Evolutionary conservation across 2,113 vertebrate genomes (phyloP).

Genomic region (Dasyornis broadbenti): DNA sequence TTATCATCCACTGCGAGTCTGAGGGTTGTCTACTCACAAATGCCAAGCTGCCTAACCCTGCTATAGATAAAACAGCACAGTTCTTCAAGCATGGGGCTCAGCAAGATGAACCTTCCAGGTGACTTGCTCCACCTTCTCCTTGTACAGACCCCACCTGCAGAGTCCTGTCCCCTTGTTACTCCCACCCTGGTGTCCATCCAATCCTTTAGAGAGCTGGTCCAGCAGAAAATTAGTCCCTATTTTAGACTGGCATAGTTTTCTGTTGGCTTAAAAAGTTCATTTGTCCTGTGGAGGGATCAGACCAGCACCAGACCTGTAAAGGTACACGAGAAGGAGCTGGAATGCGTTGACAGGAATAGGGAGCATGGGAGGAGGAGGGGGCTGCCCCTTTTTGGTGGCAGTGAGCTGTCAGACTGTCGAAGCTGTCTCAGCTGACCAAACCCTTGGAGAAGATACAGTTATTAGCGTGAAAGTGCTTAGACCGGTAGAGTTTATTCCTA

Average conservation of each 20-base stretch:
- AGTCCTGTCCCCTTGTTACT: not conserved
- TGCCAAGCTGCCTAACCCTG: not conserved
- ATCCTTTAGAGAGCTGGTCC: not conserved
- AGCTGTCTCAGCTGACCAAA: not conserved
- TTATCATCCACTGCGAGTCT: not conserved
- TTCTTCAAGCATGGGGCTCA: rapidly evolving
- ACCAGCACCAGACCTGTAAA: not conserved
- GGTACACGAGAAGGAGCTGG: not conserved
- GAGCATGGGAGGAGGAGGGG: not conserved
- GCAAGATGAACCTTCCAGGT: not conserved
- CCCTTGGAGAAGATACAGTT: slow-evolving; percentile 31
- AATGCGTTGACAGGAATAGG: not conserved
- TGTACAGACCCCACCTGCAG: not conserved
- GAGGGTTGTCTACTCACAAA: not conserved
- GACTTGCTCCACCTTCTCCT: not conserved
- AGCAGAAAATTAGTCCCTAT: not conserved
- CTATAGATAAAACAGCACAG: not conserved
- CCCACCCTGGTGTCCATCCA: not conserved
- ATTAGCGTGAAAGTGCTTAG: not conserved
- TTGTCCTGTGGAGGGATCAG: not conserved
- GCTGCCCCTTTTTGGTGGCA: not conserved
- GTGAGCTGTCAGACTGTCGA: not conserved
- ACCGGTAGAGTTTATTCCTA: not conserved
- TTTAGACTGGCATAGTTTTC: not conserved
- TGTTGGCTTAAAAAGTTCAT: not conserved